Percentiles rank a stretch among this genome's conserved stretches.
These are phyloP conservation scores for Sinosuthora webbiana DNA, from an alignment of 2,113 vertebrate species.

Conservation along the genomic window DNA sequence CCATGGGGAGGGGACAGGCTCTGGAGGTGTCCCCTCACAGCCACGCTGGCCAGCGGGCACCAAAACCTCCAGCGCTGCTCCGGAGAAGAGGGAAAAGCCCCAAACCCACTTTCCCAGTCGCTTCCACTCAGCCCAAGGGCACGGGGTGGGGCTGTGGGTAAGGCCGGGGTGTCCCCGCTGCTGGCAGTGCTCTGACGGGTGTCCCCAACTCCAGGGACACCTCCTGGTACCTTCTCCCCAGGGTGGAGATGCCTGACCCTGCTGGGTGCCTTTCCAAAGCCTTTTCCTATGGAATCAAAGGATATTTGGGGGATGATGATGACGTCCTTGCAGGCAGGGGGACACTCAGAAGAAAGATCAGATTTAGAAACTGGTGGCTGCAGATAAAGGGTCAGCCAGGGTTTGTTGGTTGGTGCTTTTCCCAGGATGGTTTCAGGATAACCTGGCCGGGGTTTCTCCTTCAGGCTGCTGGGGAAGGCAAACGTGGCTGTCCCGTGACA, in stretches of 20 bases:
- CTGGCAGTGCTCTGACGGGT: neutral
- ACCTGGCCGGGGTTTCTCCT: neutral
- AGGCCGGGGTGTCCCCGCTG: neutral
- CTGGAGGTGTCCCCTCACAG: neutral
- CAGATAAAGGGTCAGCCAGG: neutral
- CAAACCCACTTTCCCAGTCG: accelerated
- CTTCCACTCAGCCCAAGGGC: neutral
- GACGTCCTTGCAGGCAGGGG: neutral
- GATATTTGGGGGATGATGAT: neutral
- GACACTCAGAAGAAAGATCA: neutral
- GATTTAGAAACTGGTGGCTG: neutral
- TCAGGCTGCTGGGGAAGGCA: neutral
- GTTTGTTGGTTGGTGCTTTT: neutral
- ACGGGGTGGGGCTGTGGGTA: neutral
- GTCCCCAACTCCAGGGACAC: neutral
- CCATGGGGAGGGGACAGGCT: neutral
- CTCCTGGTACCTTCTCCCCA: neutral
- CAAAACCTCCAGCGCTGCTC: accelerated
- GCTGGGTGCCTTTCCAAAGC: neutral
- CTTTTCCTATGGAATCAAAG: neutral
- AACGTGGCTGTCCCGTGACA: neutral
- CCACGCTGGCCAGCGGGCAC: neutral
- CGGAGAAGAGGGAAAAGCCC: neutral
- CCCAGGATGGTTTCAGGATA: neutral
- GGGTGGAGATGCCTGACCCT: neutral